These are phyloP conservation scores for Anomalospiza imberbis DNA, from an alignment of 2,797 vertebrate genomes.

Conservation along the genomic window DNA sequence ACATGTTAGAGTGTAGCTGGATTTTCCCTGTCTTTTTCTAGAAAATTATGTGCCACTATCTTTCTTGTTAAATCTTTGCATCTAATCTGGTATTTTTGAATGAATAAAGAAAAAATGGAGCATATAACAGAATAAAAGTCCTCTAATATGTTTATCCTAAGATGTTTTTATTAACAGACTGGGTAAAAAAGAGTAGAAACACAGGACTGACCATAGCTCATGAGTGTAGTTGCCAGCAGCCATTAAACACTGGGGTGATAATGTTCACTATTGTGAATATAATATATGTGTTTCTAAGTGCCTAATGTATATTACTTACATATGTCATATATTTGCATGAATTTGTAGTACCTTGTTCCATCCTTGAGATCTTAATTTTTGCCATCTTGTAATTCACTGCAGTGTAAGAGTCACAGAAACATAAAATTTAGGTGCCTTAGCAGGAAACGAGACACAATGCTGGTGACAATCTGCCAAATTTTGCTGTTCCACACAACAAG, in stretches of 20 bases:
- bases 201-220: not conserved
- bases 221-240: not conserved
- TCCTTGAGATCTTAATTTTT: not conserved
- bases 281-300: not conserved
- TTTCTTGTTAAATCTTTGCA: not conserved
- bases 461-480: not conserved
- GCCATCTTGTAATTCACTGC: not conserved
- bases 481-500: not conserved
- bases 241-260: not conserved
- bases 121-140: not conserved
- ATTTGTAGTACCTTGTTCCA: not conserved
- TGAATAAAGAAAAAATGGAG: fast-evolving
- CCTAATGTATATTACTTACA: not conserved
- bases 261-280: not conserved
- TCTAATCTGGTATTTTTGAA: not conserved
- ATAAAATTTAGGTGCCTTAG: not conserved
- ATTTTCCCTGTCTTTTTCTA: not conserved
- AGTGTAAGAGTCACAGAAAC: not conserved
- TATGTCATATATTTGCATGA: not conserved
- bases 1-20: not conserved
- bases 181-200: not conserved
- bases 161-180: not conserved
- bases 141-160: not conserved
- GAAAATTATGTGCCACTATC: not conserved
- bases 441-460: not conserved